Evolutionary conservation across 1,140 invertebrate genomes (phyloP).

Genomic region (Euwallacea similis): DNA sequence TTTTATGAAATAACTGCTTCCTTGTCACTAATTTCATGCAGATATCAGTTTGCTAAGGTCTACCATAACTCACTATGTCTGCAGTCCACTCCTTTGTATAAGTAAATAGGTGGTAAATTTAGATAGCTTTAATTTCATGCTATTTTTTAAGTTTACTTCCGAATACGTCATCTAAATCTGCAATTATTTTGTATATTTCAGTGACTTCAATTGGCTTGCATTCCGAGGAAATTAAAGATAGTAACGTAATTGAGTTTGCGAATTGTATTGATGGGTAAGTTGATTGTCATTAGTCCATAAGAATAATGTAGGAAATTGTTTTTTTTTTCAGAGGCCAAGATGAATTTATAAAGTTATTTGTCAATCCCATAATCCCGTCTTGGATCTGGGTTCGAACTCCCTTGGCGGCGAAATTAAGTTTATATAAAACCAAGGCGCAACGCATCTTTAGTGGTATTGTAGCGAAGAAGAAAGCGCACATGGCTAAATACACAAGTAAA

Average conservation of each 20-base stretch:
- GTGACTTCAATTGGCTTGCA: not conserved
- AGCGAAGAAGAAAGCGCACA: constrained; percentile 1
- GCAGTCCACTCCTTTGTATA: not conserved
- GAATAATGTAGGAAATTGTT: not conserved
- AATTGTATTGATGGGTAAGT: not conserved
- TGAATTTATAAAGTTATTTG: constrained; percentile 7
- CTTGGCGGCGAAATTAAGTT: not conserved
- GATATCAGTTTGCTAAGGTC: too few species aligned
- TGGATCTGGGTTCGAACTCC: constrained; percentile 5
- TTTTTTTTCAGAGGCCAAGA: constrained; percentile 9
- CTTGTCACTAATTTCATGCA: too few species aligned
- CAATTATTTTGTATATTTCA: not conserved
- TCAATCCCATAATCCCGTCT: constrained; percentile 2
- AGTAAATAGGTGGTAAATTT: not conserved
- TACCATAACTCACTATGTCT: not conserved
- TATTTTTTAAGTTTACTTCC: too few species aligned
- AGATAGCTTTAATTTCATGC: too few species aligned
- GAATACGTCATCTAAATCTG: not conserved
- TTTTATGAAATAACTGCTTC: too few species aligned
- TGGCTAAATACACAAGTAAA: not conserved
- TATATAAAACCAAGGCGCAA: not conserved
- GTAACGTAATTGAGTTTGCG: not conserved
- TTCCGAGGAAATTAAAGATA: not conserved
- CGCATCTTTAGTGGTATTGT: not conserved
- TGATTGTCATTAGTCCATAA: not conserved